Evolutionary conservation across 1,140 invertebrate genomes (phyloP).

Genomic region (Drosophila erecta): DNA sequence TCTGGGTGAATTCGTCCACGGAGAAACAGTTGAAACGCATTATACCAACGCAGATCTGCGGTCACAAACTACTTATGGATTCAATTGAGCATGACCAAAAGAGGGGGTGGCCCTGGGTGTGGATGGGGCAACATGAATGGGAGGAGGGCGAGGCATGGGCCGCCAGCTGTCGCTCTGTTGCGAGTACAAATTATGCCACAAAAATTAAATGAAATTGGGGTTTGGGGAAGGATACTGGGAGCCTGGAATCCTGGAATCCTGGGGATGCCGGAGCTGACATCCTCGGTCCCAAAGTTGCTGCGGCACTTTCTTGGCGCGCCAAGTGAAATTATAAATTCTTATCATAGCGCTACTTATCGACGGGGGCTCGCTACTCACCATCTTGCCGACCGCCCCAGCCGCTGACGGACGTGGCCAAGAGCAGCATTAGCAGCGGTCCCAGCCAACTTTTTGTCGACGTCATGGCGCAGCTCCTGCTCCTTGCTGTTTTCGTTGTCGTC

Average conservation of each 20-base stretch:
- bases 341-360: constrained; percentile 79
- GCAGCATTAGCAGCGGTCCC: constrained; percentile 67
- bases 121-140: not conserved
- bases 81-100: constrained; percentile 77
- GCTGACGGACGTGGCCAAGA: constrained; percentile 74
- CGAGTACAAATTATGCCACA: constrained; percentile 74
- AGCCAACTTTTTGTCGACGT: constrained; percentile 76
- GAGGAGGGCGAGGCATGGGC: constrained; percentile 16
- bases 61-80: constrained; percentile 83
- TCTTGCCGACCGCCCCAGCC: constrained; percentile 79
- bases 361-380: constrained; percentile 65
- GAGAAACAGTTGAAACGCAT: constrained; percentile 81
- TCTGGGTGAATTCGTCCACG: constrained; percentile 67
- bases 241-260: not conserved
- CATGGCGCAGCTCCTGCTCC: constrained; percentile 40
- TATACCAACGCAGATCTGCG: constrained; percentile 79
- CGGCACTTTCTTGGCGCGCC: constrained; percentile 22
- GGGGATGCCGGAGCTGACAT: too few species aligned
- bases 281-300: not conserved
- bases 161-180: constrained; percentile 70
- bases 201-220: constrained; percentile 76
- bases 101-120: not conserved
- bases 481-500: constrained; percentile 56
- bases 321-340: constrained; percentile 80
- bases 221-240: not conserved